phyloP scores from a whole-genome alignment of 2,888 invertebrate species.

The Thymelicus acteon region DNA sequence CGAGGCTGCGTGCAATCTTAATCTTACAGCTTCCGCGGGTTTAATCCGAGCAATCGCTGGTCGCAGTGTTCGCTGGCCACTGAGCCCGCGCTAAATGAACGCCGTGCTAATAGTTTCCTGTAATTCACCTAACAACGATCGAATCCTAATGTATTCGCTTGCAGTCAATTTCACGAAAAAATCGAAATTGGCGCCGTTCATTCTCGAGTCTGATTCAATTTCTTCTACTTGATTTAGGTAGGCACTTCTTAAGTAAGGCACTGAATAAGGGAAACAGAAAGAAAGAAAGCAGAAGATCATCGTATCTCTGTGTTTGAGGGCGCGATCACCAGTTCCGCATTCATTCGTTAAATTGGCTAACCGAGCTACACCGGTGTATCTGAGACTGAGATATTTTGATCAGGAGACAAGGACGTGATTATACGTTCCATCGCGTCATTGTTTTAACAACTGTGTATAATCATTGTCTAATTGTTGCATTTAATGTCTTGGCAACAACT shows the following conservation, averaged over 20 bases:
- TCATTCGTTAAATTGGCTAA: background rate
- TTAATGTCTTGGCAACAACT: no score
- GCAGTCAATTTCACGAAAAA: no score
- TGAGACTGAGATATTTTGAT: background rate
- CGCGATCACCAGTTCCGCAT: constrained; percentile 3
- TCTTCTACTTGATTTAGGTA: no score
- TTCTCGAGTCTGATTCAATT: no score
- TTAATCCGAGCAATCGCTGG: constrained; percentile 13
- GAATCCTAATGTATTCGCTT: no score
- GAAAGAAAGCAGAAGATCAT: no score
- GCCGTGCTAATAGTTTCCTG: constrained; percentile 1
- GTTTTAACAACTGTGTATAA: background rate
- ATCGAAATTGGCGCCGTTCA: no score
- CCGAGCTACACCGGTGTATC: constrained; percentile 1
- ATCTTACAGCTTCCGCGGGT: constrained; percentile 23
- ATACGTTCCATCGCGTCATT: background rate
- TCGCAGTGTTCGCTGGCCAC: constrained; percentile 9
- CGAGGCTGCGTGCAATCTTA: constrained; percentile 21
- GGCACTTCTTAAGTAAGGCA: no score
- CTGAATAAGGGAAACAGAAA: no score
- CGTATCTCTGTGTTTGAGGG: background rate
- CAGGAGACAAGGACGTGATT: background rate
- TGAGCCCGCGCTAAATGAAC: constrained; percentile 11
- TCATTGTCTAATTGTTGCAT: no score
- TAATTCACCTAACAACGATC: background rate